Conservation (phyloP, 2,797 vertebrate genomes). For the Tragelaphus oryx region DNA sequence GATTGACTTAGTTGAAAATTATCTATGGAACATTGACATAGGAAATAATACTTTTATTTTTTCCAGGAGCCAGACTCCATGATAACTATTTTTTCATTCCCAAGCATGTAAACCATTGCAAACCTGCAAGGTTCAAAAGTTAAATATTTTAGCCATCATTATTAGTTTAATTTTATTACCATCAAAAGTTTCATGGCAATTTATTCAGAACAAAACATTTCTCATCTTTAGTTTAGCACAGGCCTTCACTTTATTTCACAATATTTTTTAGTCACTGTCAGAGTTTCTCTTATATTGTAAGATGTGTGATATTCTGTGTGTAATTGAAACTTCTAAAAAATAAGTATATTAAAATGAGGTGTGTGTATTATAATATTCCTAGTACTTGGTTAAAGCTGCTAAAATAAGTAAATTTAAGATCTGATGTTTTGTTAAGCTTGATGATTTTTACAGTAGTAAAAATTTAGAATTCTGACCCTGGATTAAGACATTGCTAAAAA, state of each 20-base stretch:
- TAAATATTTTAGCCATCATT: slow-evolving; percentile 12
- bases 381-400: not conserved
- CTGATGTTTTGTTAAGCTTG: slow-evolving; percentile 12
- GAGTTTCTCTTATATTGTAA: not conserved
- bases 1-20: slow-evolving; percentile 41
- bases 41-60: slow-evolving; percentile 35
- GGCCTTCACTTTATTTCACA: not conserved
- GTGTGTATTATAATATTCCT: not conserved
- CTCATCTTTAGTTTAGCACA: slow-evolving; percentile 39
- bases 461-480: slow-evolving; percentile 20
- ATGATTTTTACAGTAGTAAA: not conserved
- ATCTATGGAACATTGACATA: not conserved
- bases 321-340: not conserved
- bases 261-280: not conserved
- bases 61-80: not conserved
- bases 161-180: slow-evolving; percentile 30
- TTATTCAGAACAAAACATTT: slow-evolving; percentile 29
- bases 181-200: not conserved
- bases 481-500: slow-evolving; percentile 12
- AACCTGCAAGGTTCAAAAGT: slow-evolving; percentile 24
- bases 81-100: slow-evolving; percentile 40
- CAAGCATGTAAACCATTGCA: slow-evolving; percentile 13
- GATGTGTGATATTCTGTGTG: not conserved
- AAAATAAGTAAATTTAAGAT: not conserved
- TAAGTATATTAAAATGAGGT: not conserved